Conservation (phyloP, 2,888 invertebrate species). For the Chymomyza amoena region DNA sequence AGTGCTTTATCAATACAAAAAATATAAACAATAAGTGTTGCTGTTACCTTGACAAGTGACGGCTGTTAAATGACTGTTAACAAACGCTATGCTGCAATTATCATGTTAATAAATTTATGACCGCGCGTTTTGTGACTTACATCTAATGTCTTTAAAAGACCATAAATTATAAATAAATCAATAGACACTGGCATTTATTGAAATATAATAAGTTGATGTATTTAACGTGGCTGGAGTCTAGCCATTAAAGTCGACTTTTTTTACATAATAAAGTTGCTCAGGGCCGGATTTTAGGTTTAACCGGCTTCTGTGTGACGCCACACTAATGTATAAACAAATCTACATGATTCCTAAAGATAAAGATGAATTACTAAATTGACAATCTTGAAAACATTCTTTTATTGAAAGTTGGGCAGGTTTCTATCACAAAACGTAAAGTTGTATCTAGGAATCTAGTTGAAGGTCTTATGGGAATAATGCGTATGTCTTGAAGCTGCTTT, state of each 20-base stretch:
- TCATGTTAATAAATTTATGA: background rate
- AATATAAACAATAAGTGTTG: background rate
- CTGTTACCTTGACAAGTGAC: background rate
- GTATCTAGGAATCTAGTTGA: no score
- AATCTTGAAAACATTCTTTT: no score
- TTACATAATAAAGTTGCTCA: constrained; percentile 50
- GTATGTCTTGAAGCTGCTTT: no score
- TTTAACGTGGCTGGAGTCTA: constrained; percentile 20
- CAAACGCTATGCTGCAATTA: background rate
- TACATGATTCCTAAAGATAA: no score
- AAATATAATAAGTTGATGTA: constrained; percentile 16
- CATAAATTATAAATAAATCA: constrained; percentile 9
- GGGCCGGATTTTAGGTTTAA: background rate
- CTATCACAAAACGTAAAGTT: no score
- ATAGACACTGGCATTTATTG: constrained; percentile 19
- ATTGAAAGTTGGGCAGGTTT: no score
- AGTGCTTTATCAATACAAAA: background rate
- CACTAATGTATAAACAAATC: background rate
- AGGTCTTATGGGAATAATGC: no score
- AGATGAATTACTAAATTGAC: no score
- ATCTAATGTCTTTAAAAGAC: background rate
- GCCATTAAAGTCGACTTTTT: constrained; percentile 12
- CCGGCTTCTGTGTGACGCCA: no score
- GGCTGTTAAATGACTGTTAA: background rate
- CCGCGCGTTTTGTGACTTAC: background rate